These are phyloP conservation scores for Erebia aethiops DNA, from an alignment of 2,888 invertebrate species.

Conservation along the genomic window DNA sequence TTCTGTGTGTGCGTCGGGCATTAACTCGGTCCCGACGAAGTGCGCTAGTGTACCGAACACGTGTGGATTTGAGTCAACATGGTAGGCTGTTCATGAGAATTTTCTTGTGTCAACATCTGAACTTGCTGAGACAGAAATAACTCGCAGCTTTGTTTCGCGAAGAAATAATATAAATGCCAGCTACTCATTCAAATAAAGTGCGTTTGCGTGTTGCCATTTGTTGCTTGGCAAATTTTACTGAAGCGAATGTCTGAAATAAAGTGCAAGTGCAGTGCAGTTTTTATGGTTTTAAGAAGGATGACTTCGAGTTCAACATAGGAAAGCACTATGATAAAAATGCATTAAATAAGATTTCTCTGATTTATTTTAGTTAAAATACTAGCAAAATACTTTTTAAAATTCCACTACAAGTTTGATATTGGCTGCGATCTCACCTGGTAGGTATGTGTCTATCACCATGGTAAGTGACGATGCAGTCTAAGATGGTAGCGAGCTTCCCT, in stretches of 20 bases:
- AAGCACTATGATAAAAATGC: too few relatives aligned
- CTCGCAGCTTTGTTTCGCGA: conserved; percentile 72
- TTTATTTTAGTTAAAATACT: too few relatives aligned
- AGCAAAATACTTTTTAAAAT: too few relatives aligned
- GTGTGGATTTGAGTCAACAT: conserved; percentile 73
- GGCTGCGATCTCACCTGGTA: too few relatives aligned
- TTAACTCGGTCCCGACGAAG: conserved; percentile 42
- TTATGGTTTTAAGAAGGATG: background rate
- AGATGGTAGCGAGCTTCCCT: too few relatives aligned
- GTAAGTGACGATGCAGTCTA: too few relatives aligned
- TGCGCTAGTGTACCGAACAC: conserved; percentile 60
- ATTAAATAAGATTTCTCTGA: too few relatives aligned
- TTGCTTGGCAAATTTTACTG: conserved; percentile 25
- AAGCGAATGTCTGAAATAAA: background rate
- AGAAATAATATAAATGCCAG: conserved; percentile 48
- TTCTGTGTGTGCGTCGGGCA: conserved; percentile 58
- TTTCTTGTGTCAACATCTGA: conserved; percentile 78
- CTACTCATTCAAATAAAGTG: conserved; percentile 31
- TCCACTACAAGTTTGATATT: too few relatives aligned
- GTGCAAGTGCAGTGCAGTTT: too few relatives aligned
- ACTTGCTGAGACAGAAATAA: conserved; percentile 73
- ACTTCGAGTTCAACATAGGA: background rate
- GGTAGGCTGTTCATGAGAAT: conserved; percentile 81
- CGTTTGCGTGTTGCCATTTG: conserved; percentile 28
- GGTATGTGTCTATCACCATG: too few relatives aligned